Evolutionary conservation across 2,113 vertebrate genomes (phyloP).

Genomic region (Mus spicilegus): DNA sequence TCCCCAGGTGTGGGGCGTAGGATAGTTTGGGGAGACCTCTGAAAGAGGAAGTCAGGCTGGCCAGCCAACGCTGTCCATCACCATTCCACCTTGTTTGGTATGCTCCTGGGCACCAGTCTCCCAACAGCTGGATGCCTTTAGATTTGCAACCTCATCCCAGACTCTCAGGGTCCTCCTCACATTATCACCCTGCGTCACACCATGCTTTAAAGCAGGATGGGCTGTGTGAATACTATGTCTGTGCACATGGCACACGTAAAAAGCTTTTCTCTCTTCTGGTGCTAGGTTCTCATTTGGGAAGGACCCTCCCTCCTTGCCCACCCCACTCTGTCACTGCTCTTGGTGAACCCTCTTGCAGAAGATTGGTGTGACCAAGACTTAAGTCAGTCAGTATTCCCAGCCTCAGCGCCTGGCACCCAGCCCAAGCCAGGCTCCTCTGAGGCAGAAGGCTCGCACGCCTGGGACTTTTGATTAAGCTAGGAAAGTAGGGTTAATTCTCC

Average conservation of each 20-base stretch:
- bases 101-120: neutral
- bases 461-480: slow-evolving; percentile 35
- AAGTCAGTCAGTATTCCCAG: neutral
- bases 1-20: neutral
- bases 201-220: neutral
- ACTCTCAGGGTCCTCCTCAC: neutral
- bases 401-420: neutral
- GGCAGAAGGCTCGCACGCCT: slow-evolving; percentile 7
- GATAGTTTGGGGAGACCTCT: neutral
- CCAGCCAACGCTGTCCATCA: rapidly evolving
- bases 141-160: neutral
- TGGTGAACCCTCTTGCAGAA: neutral
- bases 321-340: too few relatives aligned
- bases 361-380: neutral
- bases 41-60: neutral
- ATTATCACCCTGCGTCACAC: neutral
- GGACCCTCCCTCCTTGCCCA: neutral
- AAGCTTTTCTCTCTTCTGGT: neutral
- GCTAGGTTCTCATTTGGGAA: neutral
- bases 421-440: neutral
- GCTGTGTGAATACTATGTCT: neutral
- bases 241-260: too few relatives aligned
- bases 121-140: neutral
- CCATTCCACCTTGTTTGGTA: neutral
- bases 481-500: slow-evolving; percentile 36